Evolutionary conservation across 2,888 invertebrate species (phyloP).

Genomic region (Eumacrocentrus americanus): DNA sequence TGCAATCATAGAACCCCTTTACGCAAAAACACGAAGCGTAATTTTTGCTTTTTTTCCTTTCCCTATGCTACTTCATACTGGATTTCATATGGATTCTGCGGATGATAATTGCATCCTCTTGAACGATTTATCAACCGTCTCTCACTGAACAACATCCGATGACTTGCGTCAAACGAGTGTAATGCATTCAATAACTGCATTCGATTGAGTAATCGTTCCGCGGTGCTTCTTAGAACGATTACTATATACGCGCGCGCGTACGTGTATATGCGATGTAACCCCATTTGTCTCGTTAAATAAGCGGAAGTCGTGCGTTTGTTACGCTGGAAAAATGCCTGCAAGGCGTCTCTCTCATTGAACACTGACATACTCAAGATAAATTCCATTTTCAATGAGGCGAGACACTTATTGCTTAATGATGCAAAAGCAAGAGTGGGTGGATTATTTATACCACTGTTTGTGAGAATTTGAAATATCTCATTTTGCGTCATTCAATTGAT

Average conservation of each 20-base stretch:
- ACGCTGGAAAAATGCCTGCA: not conserved
- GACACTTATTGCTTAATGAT: too few species aligned
- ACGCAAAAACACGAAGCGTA: not conserved
- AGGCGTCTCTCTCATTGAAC: too few species aligned
- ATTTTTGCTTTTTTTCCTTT: not conserved
- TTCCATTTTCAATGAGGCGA: too few species aligned
- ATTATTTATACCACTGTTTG: too few species aligned
- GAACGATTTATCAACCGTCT: constrained; percentile 15
- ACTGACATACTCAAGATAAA: too few species aligned
- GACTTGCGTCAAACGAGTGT: constrained; percentile 13
- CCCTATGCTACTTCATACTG: not conserved
- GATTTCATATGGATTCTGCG: not conserved
- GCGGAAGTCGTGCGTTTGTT: not conserved
- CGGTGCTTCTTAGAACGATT: not conserved
- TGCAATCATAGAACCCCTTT: not conserved
- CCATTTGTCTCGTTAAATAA: not conserved
- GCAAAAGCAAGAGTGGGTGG: too few species aligned
- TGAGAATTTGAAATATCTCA: too few species aligned
- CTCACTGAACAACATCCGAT: constrained; percentile 4
- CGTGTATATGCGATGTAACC: not conserved
- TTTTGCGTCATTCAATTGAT: too few species aligned
- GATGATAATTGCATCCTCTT: not conserved
- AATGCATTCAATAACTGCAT: not conserved
- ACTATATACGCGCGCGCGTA: not conserved
- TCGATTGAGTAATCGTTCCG: constrained; percentile 2